Percentiles rank a stretch among this genome's conserved stretches.
phyloP scores from a whole-genome alignment of 2,888 invertebrate genomes.

The Frankliniella intonsa region DNA sequence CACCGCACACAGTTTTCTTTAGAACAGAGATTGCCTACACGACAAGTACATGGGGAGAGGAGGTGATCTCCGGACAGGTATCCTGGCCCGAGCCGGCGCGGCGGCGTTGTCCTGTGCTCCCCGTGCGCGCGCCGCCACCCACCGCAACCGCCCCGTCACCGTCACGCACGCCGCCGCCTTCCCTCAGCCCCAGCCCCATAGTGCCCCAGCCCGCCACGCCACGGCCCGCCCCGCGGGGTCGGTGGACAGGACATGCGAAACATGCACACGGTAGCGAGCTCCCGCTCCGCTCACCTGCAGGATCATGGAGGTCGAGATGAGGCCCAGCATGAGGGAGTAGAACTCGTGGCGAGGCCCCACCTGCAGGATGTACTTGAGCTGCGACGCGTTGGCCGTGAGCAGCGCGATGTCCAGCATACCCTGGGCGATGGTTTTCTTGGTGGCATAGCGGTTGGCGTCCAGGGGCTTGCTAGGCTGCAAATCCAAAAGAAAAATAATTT shows the following conservation, averaged over 20 bases:
- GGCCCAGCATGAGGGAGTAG: conserved; percentile 71
- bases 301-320: conserved; percentile 76
- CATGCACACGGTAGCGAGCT: neutral
- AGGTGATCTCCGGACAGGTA: too few relatives aligned
- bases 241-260: too few relatives aligned
- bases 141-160: neutral
- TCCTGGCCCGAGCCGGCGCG: too few relatives aligned
- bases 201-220: neutral
- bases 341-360: conserved; percentile 81
- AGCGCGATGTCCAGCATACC: conserved; percentile 85
- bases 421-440: conserved; percentile 88
- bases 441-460: conserved; percentile 84
- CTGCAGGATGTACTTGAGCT: conserved; percentile 79
- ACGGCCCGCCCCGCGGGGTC: neutral
- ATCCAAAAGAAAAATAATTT: conserved; percentile 31
- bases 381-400: conserved; percentile 82
- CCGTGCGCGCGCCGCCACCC: neutral
- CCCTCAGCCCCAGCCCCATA: neutral
- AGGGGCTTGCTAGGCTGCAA: conserved; percentile 62
- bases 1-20: too few relatives aligned
- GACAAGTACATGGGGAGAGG: too few relatives aligned
- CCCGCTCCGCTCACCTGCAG: conserved; percentile 62
- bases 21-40: too few relatives aligned
- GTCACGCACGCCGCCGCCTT: neutral
- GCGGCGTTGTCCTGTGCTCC: too few relatives aligned